Conservation (phyloP, 2,113 vertebrate species). For the Chaetodon auriga region DNA sequence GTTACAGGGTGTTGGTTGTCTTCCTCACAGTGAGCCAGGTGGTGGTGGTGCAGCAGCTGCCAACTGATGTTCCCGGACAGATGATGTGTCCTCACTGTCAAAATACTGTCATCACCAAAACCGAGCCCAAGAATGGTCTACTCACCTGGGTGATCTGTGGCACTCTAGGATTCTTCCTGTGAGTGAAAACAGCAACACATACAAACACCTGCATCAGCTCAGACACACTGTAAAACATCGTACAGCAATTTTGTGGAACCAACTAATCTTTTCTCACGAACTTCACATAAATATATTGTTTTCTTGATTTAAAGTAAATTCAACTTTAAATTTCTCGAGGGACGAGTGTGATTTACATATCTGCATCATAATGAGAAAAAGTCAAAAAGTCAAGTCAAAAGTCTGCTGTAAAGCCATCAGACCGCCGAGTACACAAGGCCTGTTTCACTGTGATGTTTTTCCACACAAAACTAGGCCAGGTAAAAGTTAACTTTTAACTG, state of each 20-base stretch:
- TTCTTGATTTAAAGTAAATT: neutral
- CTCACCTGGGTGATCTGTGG: slow-evolving; percentile 73
- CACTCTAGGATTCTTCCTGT: slow-evolving; percentile 11
- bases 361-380: too few species aligned
- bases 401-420: too few species aligned
- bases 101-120: slow-evolving; percentile 52
- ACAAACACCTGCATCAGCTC: neutral
- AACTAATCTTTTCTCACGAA: neutral
- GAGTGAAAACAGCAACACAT: slow-evolving; percentile 52
- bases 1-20: neutral
- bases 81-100: slow-evolving; percentile 73
- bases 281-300: neutral
- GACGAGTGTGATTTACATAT: too few species aligned
- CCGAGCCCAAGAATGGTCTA: slow-evolving; percentile 23
- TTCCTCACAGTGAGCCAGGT: slow-evolving; percentile 47
- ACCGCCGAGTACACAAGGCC: too few species aligned
- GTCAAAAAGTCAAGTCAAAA: too few species aligned
- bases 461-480: too few species aligned
- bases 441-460: too few species aligned
- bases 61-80: slow-evolving; percentile 38
- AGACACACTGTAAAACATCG: neutral
- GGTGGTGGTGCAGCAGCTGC: slow-evolving; percentile 41
- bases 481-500: too few species aligned
- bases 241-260: neutral
- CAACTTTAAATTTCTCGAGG: neutral